Evolutionary conservation across 2,888 invertebrate species (phyloP), one percentile per base, ranked within the genome.

Genomic region (Harpalus rufipes): DNA sequence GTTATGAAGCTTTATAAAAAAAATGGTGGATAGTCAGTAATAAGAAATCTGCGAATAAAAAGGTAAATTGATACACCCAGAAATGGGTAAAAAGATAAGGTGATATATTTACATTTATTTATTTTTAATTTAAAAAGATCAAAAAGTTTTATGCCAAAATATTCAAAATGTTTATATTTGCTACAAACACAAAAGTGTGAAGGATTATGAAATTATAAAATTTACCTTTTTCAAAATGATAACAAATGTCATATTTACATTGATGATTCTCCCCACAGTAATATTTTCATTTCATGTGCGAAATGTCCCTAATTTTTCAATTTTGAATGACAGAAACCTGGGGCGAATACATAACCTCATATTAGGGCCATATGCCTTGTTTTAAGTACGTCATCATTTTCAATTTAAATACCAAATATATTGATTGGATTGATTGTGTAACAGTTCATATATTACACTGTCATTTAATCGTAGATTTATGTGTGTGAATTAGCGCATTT

Each of bases 341-440:
- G 10, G 2, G 12, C 2, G 7, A 12, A 12, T 51, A 51, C 8
- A 51, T 12, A 51, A 51, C 44, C 44, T 51, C 1, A 12, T 51
- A 10, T 51, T 51, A 51, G 44, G 44, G 10, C 10, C 8, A 51
- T 10, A 51, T 51, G 44, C 44, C 12, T 51, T 51, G 44, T 51
- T 51, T 51, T 5, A 12, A 12, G 10, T 51, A 7, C 10, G 44
- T 7, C 44, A 51, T 51, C 44, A 51, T 51, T 51, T 51, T 51
- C 44, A 51, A 51, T 51, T 51, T 51, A 51, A 51, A 51, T 51
- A 51, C 12, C 12, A 51, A 51, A 51, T 51, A 51, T 51, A 51
- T 51, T 51, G 44, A 51, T 51, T 51, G 6, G 10, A 12, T 51
- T 51, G 44, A 51, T 51, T 51, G 12, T 8, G 44, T 51, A 51